Conservation (phyloP, 2,113 vertebrate species). For the Chaenocephalus aceratus region DNA sequence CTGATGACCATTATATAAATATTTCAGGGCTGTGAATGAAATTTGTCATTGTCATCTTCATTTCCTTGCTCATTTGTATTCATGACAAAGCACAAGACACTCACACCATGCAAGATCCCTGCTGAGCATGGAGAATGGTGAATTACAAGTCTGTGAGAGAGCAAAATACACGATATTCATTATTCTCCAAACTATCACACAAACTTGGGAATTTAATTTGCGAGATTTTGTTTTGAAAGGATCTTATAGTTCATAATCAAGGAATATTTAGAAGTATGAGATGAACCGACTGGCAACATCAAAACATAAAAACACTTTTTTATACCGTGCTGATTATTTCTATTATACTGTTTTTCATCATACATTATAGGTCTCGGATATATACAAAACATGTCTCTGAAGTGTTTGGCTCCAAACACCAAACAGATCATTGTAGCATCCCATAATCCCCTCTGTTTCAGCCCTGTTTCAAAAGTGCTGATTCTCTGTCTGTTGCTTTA, state of each 20-base stretch:
- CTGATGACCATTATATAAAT: background rate
- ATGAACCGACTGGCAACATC: background rate
- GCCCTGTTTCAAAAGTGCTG: too few species aligned
- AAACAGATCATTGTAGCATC: too few species aligned
- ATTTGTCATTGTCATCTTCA: conserved; percentile 15
- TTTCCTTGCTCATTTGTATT: conserved; percentile 10
- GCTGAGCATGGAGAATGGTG: background rate
- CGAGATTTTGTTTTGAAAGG: background rate
- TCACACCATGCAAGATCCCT: conserved; percentile 3
- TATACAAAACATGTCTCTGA: too few species aligned
- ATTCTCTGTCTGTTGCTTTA: too few species aligned
- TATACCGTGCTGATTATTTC: background rate
- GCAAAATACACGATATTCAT: background rate
- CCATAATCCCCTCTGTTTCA: too few species aligned
- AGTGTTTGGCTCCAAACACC: too few species aligned
- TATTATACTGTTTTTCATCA: too few species aligned
- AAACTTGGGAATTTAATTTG: too few species aligned
- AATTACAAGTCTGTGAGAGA: background rate
- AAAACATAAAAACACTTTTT: background rate
- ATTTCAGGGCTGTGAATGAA: conserved; percentile 7
- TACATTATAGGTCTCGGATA: too few species aligned
- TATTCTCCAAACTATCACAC: background rate
- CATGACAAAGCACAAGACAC: conserved; percentile 8
- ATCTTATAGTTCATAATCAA: background rate
- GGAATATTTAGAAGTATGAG: background rate